A percentile compares a stretch with the other conserved stretches of the same genome.
Evolutionary conservation across 2,888 invertebrate species (phyloP).

Genomic region (Philonicus albiceps): DNA sequence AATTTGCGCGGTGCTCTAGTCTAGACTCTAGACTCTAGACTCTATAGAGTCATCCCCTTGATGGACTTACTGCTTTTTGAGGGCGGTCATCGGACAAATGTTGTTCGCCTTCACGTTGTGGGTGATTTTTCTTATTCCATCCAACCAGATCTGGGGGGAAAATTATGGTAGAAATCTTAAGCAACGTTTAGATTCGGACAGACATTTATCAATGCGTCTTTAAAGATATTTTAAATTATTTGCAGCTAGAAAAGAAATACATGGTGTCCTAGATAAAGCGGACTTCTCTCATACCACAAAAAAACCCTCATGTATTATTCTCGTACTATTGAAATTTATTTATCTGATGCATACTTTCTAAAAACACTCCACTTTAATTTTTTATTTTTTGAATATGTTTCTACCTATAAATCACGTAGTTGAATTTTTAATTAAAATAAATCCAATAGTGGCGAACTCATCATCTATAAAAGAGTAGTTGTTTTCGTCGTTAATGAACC

Average conservation of each 20-base stretch:
- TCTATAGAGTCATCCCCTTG: not conserved
- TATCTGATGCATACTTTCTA: no score
- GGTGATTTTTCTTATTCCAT: conserved; percentile 91
- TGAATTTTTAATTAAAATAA: no score
- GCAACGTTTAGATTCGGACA: not conserved
- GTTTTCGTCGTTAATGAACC: no score
- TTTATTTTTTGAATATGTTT: no score
- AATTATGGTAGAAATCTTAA: not conserved
- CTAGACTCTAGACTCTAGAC: not conserved
- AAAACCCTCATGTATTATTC: no score
- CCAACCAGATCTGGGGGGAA: conserved; percentile 89
- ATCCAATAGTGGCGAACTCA: no score
- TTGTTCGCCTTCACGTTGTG: conserved; percentile 99
- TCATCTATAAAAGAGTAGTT: no score
- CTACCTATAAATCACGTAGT: no score
- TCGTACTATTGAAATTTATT: no score
- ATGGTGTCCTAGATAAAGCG: not conserved
- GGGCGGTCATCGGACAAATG: conserved; percentile 97
- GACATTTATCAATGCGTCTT: not conserved
- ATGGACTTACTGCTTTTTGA: conserved; percentile 97
- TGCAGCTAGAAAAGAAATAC: not conserved
- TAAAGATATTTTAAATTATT: not conserved
- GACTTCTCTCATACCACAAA: no score
- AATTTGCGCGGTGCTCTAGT: not conserved
- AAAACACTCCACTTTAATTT: no score